Conservation (phyloP, 2,113 vertebrate genomes). For the Larimichthys crocea region DNA sequence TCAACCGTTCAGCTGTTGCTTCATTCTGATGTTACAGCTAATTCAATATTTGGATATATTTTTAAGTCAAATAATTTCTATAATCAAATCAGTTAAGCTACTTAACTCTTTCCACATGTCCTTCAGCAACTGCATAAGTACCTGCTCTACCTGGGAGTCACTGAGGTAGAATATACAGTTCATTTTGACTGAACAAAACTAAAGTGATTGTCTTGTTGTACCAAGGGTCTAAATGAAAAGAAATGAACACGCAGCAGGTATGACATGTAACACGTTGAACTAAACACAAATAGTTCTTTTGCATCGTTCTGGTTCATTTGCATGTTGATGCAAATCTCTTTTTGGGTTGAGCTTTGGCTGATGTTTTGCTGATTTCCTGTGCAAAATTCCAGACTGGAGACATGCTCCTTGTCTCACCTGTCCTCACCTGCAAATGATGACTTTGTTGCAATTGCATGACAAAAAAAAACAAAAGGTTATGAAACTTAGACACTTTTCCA, state of each 20-base stretch:
- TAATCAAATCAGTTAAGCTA: neutral
- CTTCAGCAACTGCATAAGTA: neutral
- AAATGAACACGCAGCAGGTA: neutral
- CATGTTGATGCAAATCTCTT: constrained; percentile 48
- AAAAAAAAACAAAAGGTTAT: constrained; percentile 23
- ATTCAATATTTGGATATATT: neutral
- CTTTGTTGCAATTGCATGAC: constrained; percentile 25
- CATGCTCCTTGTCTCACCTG: constrained; percentile 37
- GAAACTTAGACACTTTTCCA: constrained; percentile 7
- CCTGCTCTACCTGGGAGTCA: neutral
- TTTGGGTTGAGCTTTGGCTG: neutral
- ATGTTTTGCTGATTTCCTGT: constrained; percentile 5
- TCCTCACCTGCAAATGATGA: constrained; percentile 59
- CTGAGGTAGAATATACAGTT: neutral
- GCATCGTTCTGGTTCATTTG: constrained; percentile 46
- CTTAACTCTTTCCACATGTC: neutral
- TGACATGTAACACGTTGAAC: neutral
- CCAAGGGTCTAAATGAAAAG: too few relatives aligned
- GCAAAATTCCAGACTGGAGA: constrained; percentile 23
- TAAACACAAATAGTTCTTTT: constrained; percentile 28
- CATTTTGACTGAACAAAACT: neutral
- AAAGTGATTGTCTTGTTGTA: neutral
- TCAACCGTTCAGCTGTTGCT: too few relatives aligned
- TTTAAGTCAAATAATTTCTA: neutral
- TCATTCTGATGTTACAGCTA: neutral